phyloP scores from a whole-genome alignment of 2,797 vertebrate genomes.

The Rhyacichthys aspro region DNA sequence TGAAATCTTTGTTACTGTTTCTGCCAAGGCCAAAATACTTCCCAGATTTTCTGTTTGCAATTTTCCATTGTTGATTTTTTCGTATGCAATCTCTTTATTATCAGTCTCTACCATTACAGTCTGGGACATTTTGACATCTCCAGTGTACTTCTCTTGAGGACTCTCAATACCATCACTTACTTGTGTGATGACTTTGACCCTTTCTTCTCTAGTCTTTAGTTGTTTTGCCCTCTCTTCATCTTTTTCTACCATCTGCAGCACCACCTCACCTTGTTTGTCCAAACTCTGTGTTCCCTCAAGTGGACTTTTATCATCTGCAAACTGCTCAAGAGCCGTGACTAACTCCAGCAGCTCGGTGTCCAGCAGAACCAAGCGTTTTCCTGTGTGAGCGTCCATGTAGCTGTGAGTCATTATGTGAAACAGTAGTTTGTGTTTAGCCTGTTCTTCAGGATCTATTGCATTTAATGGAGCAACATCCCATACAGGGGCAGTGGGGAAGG shows the following conservation, averaged over 20 bases:
- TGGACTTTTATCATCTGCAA: slow-evolving; percentile 20
- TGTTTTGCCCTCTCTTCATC: slow-evolving; percentile 18
- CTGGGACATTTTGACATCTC: slow-evolving; percentile 8
- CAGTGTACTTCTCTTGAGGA: slow-evolving; percentile 13
- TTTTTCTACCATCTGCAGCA: slow-evolving; percentile 11
- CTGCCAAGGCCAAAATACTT: not conserved
- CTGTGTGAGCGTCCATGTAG: slow-evolving; percentile 86
- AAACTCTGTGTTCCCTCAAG: slow-evolving; percentile 21
- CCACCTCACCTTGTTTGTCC: slow-evolving; percentile 16
- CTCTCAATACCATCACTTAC: not conserved
- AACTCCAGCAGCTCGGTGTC: slow-evolving; percentile 79
- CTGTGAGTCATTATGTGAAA: slow-evolving; percentile 90
- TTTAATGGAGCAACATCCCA: slow-evolving; percentile 49
- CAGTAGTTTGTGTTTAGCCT: slow-evolving; percentile 72
- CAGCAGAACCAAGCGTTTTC: slow-evolving; percentile 87
- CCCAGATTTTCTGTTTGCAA: slow-evolving; percentile 11
- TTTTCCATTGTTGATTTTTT: slow-evolving; percentile 24
- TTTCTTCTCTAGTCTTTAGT: slow-evolving; percentile 8
- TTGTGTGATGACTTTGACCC: slow-evolving; percentile 9
- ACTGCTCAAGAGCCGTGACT: slow-evolving; percentile 43
- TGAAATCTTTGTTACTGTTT: not conserved
- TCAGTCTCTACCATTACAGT: slow-evolving; percentile 3
- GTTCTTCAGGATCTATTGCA: slow-evolving; percentile 52
- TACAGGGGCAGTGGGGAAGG: slow-evolving; percentile 38
- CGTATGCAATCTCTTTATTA: not conserved